phyloP scores from a whole-genome alignment of 2,797 vertebrate species.

The Ciconia nigra region DNA sequence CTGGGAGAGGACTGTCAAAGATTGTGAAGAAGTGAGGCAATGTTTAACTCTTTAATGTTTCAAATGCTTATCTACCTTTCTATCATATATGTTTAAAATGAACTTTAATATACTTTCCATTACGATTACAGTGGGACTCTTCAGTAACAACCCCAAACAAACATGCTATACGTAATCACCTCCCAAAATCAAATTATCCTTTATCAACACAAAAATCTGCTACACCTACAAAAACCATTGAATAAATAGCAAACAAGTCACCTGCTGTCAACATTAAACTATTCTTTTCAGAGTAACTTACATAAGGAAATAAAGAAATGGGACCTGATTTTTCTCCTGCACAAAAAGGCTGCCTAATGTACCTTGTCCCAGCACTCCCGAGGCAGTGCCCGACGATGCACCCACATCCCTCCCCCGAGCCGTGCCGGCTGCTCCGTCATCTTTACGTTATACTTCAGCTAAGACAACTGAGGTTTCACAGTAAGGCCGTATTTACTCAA shows the following conservation, averaged over 20 bases:
- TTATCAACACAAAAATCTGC: neutral
- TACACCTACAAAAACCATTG: neutral
- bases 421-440: neutral
- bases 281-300: neutral
- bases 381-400: neutral
- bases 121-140: neutral
- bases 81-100: neutral
- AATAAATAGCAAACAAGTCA: neutral
- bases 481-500: neutral
- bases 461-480: neutral
- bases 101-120: neutral
- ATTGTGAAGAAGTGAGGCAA: neutral
- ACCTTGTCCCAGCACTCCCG: neutral
- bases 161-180: fast-evolving
- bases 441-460: neutral
- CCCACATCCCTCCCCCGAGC: neutral
- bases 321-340: neutral
- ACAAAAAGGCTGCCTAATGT: neutral
- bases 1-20: too few relatives aligned
- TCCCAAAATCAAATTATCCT: neutral
- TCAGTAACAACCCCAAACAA: neutral
- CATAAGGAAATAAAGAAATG: neutral
- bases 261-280: neutral
- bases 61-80: neutral
- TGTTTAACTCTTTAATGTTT: neutral